Evolutionary conservation across 2,888 invertebrate genomes (phyloP).

Genomic region (Ceraclea dissimilis): DNA sequence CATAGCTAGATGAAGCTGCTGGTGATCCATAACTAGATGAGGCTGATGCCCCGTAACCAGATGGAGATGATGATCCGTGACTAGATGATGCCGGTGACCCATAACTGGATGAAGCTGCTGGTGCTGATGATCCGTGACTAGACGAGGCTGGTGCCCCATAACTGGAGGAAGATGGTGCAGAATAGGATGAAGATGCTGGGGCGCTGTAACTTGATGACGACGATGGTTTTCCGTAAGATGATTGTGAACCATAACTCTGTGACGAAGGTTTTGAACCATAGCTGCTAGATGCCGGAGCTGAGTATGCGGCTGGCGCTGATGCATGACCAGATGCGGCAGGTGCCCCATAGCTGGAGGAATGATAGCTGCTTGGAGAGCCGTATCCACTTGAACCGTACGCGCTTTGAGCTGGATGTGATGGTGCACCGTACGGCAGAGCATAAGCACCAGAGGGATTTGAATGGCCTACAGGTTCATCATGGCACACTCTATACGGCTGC

Average conservation of each 20-base stretch:
- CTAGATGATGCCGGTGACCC: not conserved
- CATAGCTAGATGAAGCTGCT: not conserved
- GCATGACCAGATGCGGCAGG: slow-evolving; percentile 2
- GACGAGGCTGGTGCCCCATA: not conserved
- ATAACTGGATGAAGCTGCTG: not conserved
- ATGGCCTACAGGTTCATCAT: not conserved
- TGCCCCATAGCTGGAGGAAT: too few relatives aligned
- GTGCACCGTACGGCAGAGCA: slow-evolving; percentile 1
- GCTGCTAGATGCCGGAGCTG: not conserved
- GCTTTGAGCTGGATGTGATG: not conserved
- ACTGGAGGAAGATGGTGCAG: slow-evolving; percentile 1
- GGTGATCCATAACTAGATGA: not conserved
- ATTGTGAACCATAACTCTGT: not conserved
- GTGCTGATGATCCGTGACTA: not conserved
- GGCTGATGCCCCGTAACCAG: not conserved
- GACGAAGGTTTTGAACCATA: not conserved
- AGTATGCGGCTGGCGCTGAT: not conserved
- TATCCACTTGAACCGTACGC: slow-evolving; percentile 3
- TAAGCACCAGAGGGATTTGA: not conserved
- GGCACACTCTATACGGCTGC: not conserved
- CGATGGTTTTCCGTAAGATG: not conserved
- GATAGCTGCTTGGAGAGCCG: not conserved
- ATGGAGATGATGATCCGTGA: not conserved
- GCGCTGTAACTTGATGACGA: not conserved
- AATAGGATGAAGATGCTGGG: slow-evolving; percentile 7